Evolutionary conservation across 2,797 vertebrate genomes (phyloP).

Genomic region (Rhadinocentrus ornatus): DNA sequence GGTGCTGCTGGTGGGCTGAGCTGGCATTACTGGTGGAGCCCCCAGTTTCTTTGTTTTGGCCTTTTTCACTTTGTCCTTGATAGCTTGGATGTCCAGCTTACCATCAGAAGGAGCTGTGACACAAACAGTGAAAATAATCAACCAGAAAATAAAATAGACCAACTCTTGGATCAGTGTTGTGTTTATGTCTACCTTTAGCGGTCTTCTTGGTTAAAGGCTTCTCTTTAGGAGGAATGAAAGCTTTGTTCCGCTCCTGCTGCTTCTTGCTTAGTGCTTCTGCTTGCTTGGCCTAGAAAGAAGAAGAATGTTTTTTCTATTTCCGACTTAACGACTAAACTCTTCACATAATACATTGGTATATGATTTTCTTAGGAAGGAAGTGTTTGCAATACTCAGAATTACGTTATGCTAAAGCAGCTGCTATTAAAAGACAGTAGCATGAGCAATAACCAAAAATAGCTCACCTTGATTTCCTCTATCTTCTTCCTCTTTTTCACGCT

Average conservation of each 20-base stretch:
- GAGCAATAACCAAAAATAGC: not conserved
- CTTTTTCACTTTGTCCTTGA: constrained; percentile 95
- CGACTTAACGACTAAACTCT: not conserved
- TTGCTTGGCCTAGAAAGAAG: constrained; percentile 85
- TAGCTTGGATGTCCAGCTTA: constrained; percentile 90
- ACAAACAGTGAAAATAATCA: not conserved
- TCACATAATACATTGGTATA: too few relatives aligned
- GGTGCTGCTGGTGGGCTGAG: constrained; percentile 73
- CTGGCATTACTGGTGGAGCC: constrained; percentile 85
- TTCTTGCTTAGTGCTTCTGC: constrained; percentile 88
- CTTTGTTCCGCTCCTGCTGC: constrained; percentile 93
- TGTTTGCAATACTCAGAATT: not conserved
- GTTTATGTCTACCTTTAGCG: constrained; percentile 82
- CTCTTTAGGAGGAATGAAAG: constrained; percentile 96
- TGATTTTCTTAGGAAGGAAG: not conserved
- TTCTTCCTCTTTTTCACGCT: constrained; percentile 90
- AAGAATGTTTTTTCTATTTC: constrained; percentile 14
- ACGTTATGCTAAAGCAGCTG: not conserved
- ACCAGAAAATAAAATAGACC: not conserved
- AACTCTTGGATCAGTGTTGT: not conserved
- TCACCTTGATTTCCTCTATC: constrained; percentile 92
- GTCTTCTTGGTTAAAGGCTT: constrained; percentile 85
- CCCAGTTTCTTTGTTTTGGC: constrained; percentile 95
- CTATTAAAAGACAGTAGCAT: not conserved
- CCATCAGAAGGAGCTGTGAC: constrained; percentile 83